phyloP scores from a whole-genome alignment of 2,888 invertebrate genomes.

The Lepeophtheirus nordmannii region DNA sequence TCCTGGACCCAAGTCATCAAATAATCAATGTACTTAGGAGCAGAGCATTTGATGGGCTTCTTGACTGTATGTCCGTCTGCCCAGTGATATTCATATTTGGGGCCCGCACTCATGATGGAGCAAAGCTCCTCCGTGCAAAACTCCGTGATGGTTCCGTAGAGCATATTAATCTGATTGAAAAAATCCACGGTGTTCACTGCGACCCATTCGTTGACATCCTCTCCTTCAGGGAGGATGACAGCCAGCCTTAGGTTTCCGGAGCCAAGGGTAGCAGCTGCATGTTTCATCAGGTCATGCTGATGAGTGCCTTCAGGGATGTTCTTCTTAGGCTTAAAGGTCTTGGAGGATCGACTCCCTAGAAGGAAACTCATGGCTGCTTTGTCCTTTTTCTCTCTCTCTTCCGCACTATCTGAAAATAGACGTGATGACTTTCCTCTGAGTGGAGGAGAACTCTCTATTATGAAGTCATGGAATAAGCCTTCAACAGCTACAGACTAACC shows the following conservation, averaged over 20 bases:
- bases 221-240: constrained; percentile 92
- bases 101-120: constrained; percentile 96
- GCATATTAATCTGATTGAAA: constrained; percentile 99
- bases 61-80: constrained; percentile 95
- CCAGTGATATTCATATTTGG: constrained; percentile 99
- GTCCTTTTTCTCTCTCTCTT: neutral
- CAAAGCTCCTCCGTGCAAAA: constrained; percentile 95
- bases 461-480: no score
- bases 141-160: constrained; percentile 98
- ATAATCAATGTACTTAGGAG: constrained; percentile 97
- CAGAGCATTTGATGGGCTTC: constrained; percentile 96
- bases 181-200: constrained; percentile 62
- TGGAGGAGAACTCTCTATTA: no score
- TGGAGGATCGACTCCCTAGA: constrained; percentile 67
- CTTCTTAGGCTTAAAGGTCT: constrained; percentile 97
- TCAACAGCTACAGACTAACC: no score
- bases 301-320: constrained; percentile 96
- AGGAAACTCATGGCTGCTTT: constrained; percentile 10
- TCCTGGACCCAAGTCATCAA: constrained; percentile 98
- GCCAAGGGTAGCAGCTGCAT: constrained; percentile 93
- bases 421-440: no score
- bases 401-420: neutral
- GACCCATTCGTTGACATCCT: constrained; percentile 82
- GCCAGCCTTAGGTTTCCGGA: constrained; percentile 85
- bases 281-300: constrained; percentile 97